A percentile compares a stretch with the other conserved stretches of the same genome.
Conservation (phyloP, 2,113 vertebrate species). For the Gambusia affinis region DNA sequence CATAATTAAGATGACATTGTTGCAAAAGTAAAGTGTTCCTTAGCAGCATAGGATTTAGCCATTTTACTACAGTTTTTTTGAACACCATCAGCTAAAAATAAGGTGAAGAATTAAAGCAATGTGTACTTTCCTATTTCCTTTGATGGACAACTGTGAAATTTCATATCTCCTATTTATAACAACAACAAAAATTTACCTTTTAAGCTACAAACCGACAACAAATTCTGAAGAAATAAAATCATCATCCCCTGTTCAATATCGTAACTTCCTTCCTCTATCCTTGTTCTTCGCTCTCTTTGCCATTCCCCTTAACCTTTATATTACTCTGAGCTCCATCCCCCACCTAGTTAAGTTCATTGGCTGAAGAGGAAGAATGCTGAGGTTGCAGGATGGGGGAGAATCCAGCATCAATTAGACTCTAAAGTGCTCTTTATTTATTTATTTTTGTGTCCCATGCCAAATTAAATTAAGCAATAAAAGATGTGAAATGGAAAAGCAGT, state of each 20-base stretch:
- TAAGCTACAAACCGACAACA: slow-evolving; percentile 65
- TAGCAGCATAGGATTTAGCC: slow-evolving; percentile 30
- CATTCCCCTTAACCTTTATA: slow-evolving; percentile 19
- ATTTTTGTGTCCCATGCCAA: slow-evolving; percentile 67
- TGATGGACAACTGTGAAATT: neutral
- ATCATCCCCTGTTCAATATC: slow-evolving; percentile 23
- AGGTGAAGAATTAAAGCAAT: neutral
- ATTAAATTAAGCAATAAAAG: slow-evolving; percentile 77
- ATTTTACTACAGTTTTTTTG: slow-evolving; percentile 9
- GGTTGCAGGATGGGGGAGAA: slow-evolving; percentile 64
- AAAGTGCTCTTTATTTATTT: slow-evolving; percentile 76
- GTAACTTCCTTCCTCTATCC: slow-evolving; percentile 37
- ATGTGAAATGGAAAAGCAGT: slow-evolving; percentile 71
- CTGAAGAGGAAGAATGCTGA: slow-evolving; percentile 71
- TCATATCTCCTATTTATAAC: too few relatives aligned
- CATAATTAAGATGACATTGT: slow-evolving; percentile 74
- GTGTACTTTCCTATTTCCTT: slow-evolving; percentile 17
- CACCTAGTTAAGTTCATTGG: slow-evolving; percentile 68
- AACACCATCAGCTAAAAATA: neutral
- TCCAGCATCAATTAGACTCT: slow-evolving; percentile 75
- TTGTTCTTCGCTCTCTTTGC: slow-evolving; percentile 16
- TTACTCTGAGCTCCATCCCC: slow-evolving; percentile 29
- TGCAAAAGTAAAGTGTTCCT: slow-evolving; percentile 47
- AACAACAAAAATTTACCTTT: slow-evolving; percentile 52
- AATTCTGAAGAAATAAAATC: slow-evolving; percentile 68